phyloP scores from a whole-genome alignment of 2,797 vertebrate genomes.

The Iguana delicatissima region DNA sequence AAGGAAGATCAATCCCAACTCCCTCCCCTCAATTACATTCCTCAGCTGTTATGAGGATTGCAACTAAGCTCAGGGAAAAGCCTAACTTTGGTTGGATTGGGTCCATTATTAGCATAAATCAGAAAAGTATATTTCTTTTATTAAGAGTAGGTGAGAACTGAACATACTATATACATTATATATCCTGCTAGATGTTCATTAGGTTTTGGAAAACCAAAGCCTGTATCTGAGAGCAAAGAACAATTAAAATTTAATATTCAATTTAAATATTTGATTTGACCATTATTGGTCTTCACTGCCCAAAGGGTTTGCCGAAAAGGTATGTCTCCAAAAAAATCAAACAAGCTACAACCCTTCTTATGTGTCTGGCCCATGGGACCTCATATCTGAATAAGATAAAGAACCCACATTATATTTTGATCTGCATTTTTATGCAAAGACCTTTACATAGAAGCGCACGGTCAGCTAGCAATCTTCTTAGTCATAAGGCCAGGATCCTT shows the following conservation, averaged over 20 bases:
- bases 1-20: no score
- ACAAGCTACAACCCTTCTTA: not conserved
- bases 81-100: conserved; percentile 1
- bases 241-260: not conserved
- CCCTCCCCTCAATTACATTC: no score
- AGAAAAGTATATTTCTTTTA: conserved; percentile 16
- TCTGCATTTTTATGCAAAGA: not conserved
- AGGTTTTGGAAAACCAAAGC: not conserved
- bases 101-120: not conserved
- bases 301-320: conserved; percentile 19
- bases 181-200: not conserved
- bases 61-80: not conserved
- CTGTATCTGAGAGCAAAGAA: not conserved
- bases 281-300: conserved; percentile 7
- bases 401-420: not conserved
- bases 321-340: conserved; percentile 32
- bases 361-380: conserved; percentile 6
- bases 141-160: conserved; percentile 6
- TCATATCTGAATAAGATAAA: not conserved
- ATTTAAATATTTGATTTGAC: conserved; percentile 18
- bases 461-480: not conserved
- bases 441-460: not conserved
- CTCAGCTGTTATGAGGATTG: no score
- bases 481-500: not conserved
- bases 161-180: not conserved